Conservation (phyloP, 2,113 vertebrate genomes). For the Micromys minutus region DNA sequence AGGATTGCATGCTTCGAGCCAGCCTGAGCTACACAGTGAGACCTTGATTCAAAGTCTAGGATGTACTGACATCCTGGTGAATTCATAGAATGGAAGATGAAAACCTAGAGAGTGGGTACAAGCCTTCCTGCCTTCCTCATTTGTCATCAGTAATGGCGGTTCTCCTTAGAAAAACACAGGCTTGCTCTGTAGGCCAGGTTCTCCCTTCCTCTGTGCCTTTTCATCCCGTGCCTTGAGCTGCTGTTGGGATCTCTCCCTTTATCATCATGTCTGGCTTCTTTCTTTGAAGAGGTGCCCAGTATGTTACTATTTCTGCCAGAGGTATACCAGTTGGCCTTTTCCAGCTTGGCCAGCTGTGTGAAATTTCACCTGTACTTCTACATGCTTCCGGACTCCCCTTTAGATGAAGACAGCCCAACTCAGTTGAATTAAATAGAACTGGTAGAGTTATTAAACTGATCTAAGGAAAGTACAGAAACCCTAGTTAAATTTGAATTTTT, state of each 20-base stretch:
- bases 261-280: neutral
- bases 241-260: neutral
- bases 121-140: neutral
- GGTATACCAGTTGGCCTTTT: neutral
- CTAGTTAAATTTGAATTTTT: constrained; percentile 33
- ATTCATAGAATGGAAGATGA: neutral
- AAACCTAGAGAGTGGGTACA: neutral
- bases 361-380: neutral
- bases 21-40: neutral
- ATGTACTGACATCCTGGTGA: neutral
- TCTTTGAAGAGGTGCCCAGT: neutral
- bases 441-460: neutral
- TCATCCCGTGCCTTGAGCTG: neutral
- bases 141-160: neutral
- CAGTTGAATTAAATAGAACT: neutral
- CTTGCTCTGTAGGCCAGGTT: neutral
- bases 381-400: neutral
- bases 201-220: neutral
- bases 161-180: neutral
- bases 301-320: neutral
- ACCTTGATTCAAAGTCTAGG: neutral
- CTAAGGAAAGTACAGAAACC: neutral
- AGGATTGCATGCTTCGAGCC: neutral
- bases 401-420: neutral
- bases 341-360: rapidly evolving